Base-by-base conservation (phyloP, 2,797 vertebrate genomes). In the Anguilla anguilla region DNA sequence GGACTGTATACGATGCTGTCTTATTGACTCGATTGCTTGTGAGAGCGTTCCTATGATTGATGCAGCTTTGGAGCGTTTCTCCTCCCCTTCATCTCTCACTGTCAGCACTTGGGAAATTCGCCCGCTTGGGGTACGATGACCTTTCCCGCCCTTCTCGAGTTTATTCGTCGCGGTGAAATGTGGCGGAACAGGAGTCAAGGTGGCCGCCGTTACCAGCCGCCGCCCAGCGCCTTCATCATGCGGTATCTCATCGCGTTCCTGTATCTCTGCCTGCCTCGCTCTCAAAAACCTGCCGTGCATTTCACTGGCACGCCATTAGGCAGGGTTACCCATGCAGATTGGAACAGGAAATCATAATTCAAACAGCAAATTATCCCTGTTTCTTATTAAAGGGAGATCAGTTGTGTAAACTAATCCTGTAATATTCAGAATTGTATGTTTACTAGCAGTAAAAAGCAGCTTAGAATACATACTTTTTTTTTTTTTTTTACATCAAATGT, bases 1-100 rank as follows among this genome's bases (percentile, higher is more conserved):
- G 67, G 49, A 22, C 51, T 17, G 3, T 74, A 46, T 39, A 28
- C 61, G 53, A 74, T 31, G 35, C n/a, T 72, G 43, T 31, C 25
- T 51, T 88, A 77, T 88, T 59, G 83, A 59, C 83, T 88, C 22
- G 31, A 59, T 85, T 61, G 67, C 43, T 53, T 28, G 43, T 61
- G 87, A 59, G 84, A 85, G 83, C 9, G 64, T 79, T 85, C 83
- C 31, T 61, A 22, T 61, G 87, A 88, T 84, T 87, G 87, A 69
- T 83, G 28, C 39, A 22, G 39, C 83, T 88, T 61, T 53, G 25
- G 69, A 61, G 87, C 35, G 3, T 85, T 46, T 22, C 39, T 87
- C 57, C 25, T 0, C 64, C 51, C 67, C 82, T 57, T 46, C 61
- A 53, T 53, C n/a, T 69, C 86, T 67, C 28, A 22, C 28, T 10